A percentile compares a stretch with the other conserved stretches of the same genome.
Evolutionary conservation across 2,797 vertebrate species (phyloP).

Genomic region (Falco berigora): DNA sequence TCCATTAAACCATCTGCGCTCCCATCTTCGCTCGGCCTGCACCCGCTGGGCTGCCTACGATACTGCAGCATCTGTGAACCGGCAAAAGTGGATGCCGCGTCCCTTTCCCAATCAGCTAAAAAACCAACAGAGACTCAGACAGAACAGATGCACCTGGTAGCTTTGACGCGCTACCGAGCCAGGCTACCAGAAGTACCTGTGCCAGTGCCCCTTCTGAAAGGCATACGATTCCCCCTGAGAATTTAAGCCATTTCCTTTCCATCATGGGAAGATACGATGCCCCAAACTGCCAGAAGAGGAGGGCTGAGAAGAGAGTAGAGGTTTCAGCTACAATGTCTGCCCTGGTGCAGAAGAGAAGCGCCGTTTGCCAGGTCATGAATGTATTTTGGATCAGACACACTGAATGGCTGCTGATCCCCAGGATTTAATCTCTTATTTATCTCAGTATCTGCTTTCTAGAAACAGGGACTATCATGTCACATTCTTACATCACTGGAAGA

Average conservation of each 20-base stretch:
- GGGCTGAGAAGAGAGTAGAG: neutral
- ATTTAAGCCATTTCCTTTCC: neutral
- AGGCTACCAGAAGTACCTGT: neutral
- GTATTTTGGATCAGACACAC: neutral
- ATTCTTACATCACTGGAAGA: neutral
- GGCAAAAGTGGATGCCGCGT: neutral
- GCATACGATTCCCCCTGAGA: neutral
- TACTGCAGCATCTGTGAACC: constrained; percentile 50
- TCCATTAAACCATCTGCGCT: constrained; percentile 82
- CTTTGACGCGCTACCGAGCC: neutral
- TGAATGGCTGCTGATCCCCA: neutral
- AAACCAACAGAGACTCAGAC: constrained; percentile 32
- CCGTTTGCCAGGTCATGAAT: neutral
- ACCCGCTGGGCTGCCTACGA: constrained; percentile 56
- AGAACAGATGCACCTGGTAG: constrained; percentile 42
- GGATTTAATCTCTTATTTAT: constrained; percentile 32
- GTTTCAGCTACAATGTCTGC: neutral
- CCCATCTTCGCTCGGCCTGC: constrained; percentile 3
- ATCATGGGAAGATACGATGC: neutral
- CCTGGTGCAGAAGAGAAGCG: neutral
- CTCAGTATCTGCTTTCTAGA: constrained; percentile 37
- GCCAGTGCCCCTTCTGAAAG: constrained; percentile 2
- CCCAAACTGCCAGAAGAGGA: constrained; percentile 2
- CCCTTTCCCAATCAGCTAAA: neutral
- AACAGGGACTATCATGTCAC: neutral